Conservation (phyloP, 2,797 vertebrate genomes). For the Martes flavigula region DNA sequence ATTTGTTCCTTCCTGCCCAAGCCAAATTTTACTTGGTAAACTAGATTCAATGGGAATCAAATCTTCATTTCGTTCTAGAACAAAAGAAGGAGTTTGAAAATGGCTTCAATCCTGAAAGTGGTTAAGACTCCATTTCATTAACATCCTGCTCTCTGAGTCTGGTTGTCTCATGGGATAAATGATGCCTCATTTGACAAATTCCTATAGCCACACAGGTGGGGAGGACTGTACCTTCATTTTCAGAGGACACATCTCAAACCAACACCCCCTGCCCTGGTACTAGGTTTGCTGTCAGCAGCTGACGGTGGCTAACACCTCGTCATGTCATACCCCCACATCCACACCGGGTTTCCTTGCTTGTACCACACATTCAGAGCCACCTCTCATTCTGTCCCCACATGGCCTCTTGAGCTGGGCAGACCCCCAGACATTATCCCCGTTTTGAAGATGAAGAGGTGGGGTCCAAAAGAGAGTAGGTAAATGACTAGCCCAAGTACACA, state of each 20-base stretch:
- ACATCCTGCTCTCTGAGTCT: too few species aligned
- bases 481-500: background rate
- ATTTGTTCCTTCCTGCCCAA: background rate
- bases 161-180: too few species aligned
- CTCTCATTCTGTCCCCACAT: background rate
- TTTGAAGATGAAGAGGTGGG: background rate
- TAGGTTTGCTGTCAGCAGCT: background rate
- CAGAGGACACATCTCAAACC: background rate
- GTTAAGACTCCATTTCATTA: too few species aligned
- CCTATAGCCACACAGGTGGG: too few species aligned
- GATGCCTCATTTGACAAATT: background rate
- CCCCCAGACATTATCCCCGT: background rate
- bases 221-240: background rate
- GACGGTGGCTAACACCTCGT: fast-evolving
- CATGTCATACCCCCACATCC: background rate
- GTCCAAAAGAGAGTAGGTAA: background rate
- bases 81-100: background rate
- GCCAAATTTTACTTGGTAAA: background rate
- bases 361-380: background rate
- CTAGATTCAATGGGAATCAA: background rate
- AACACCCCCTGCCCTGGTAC: fast-evolving
- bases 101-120: background rate
- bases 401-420: background rate
- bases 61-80: background rate
- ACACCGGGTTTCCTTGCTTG: background rate